Evolutionary conservation across 2,113 vertebrate genomes (phyloP).

Genomic region (Brachypteracias leptosomus): DNA sequence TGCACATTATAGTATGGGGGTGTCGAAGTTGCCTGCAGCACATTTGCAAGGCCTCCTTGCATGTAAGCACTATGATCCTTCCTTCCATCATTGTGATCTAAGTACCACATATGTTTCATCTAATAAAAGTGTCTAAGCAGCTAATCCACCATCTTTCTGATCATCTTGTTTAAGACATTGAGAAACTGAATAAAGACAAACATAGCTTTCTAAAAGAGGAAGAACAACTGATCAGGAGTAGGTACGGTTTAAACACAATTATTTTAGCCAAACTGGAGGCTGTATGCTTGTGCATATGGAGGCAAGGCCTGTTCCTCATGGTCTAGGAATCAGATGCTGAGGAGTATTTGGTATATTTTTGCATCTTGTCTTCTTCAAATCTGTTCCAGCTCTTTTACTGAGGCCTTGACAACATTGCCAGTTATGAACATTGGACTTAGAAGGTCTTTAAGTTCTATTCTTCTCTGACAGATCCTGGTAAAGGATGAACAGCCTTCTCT

Average conservation of each 20-base stretch:
- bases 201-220: background rate
- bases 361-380: background rate
- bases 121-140: background rate
- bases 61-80: background rate
- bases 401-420: background rate
- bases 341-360: background rate
- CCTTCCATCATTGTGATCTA: background rate
- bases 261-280: background rate
- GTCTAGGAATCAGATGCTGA: background rate
- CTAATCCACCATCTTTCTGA: background rate
- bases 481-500: background rate
- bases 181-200: background rate
- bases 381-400: background rate
- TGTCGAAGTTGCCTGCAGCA: background rate
- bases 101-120: rapidly evolving
- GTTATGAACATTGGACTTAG: background rate
- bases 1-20: background rate
- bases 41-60: background rate
- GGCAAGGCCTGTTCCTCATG: background rate
- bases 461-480: background rate
- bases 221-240: background rate
- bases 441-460: background rate
- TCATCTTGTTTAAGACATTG: background rate
- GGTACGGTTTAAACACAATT: background rate
- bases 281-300: background rate